A percentile compares a stretch with the other conserved stretches of the same genome.
Evolutionary conservation across 2,797 vertebrate species (phyloP).

Genomic region (Pseudopleuronectes americanus): DNA sequence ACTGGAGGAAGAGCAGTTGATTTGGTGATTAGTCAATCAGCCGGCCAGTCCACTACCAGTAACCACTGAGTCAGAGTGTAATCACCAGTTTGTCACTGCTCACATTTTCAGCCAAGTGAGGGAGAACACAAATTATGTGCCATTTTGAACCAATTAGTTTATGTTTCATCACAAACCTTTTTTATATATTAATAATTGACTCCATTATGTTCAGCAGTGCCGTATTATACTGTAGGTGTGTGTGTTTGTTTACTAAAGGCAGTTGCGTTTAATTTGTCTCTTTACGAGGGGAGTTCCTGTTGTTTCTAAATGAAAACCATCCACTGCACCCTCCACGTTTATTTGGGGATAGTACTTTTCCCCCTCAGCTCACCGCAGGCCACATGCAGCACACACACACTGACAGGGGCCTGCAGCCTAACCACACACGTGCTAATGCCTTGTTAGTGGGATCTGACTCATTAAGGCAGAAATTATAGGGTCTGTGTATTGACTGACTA

Average conservation of each 20-base stretch:
- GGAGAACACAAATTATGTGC: slow-evolving; percentile 22
- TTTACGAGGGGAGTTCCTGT: slow-evolving; percentile 61
- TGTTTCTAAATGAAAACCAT: slow-evolving; percentile 60
- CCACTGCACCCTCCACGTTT: slow-evolving; percentile 44
- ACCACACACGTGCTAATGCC: slow-evolving; percentile 63
- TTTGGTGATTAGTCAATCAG: slow-evolving; percentile 32
- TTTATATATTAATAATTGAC: slow-evolving; percentile 18
- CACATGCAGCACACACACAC: slow-evolving; percentile 35
- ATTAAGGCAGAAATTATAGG: slow-evolving; percentile 60
- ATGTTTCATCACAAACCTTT: slow-evolving; percentile 4
- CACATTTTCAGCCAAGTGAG: slow-evolving; percentile 16
- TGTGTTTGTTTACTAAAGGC: slow-evolving; percentile 2
- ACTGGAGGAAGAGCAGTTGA: slow-evolving; percentile 30
- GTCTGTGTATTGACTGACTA: slow-evolving; percentile 43
- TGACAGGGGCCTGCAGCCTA: slow-evolving; percentile 46
- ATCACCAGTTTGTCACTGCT: slow-evolving; percentile 15
- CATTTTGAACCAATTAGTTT: slow-evolving; percentile 30
- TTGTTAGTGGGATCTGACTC: slow-evolving; percentile 64
- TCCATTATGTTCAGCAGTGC: slow-evolving; percentile 18
- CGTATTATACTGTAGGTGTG: slow-evolving; percentile 5
- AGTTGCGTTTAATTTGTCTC: slow-evolving; percentile 54
- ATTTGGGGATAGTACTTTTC: slow-evolving; percentile 54
- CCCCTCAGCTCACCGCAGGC: slow-evolving; percentile 48
- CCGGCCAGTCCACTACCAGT: slow-evolving; percentile 44
- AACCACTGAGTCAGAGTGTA: slow-evolving; percentile 63